Conservation (phyloP, 1,140 invertebrate genomes). For the Ceratosolen fusciceps region DNA sequence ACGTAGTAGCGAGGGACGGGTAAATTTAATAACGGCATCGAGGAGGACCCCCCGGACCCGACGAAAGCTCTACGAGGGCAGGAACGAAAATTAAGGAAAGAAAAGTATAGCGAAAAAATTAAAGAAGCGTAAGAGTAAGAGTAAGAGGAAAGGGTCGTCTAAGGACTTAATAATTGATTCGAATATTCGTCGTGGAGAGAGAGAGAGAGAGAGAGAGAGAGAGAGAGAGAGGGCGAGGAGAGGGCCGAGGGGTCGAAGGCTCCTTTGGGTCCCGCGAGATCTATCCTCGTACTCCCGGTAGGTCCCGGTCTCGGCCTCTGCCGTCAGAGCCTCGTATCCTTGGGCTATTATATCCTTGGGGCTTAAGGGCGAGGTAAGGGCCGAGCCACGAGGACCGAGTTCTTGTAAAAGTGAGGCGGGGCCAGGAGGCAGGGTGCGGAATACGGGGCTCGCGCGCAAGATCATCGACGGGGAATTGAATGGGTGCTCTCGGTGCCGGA, state of each 20-base stretch:
- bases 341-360: no score
- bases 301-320: no score
- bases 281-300: no score
- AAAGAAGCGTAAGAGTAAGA: no score
- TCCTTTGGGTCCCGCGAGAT: no score
- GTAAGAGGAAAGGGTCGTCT: background rate
- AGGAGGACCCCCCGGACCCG: constrained; percentile 11
- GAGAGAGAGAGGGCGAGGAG: constrained; percentile 56
- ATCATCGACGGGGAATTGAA: constrained; percentile 68
- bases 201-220: constrained; percentile 62
- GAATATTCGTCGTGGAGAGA: constrained; percentile 51
- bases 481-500: constrained; percentile 56
- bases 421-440: constrained; percentile 63
- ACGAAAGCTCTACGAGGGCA: no score
- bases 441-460: constrained; percentile 66
- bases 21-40: constrained; percentile 38
- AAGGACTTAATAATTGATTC: constrained; percentile 56
- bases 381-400: no score
- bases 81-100: no score
- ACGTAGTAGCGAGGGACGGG: no score
- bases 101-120: constrained; percentile 29
- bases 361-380: constrained; percentile 51
- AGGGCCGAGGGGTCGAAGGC: constrained; percentile 52
- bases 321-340: no score
- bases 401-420: constrained; percentile 51